These are phyloP conservation scores for Stegana nigrithorax DNA, from an alignment of 2,888 invertebrate genomes.

Conservation along the genomic window DNA sequence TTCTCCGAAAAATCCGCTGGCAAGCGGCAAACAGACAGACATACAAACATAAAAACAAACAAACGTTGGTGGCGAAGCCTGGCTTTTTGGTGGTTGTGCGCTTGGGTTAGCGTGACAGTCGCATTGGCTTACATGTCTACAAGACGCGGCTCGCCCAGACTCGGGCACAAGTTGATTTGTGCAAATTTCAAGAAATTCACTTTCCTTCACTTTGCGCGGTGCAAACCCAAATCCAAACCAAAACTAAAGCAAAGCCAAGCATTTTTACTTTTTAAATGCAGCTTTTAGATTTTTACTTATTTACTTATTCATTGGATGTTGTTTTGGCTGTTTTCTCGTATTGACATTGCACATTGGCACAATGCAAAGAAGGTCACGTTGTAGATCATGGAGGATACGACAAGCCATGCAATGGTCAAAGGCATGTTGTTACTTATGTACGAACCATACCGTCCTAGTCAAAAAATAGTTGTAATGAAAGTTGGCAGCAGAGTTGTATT, in stretches of 20 bases:
- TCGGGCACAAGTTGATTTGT: constrained; percentile 49
- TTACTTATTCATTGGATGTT: constrained; percentile 16
- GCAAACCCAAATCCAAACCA: too few species aligned
- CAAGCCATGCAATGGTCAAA: constrained; percentile 22
- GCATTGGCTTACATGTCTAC: constrained; percentile 14
- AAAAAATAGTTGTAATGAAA: constrained; percentile 60
- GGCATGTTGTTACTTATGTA: constrained; percentile 14
- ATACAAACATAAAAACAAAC: not conserved
- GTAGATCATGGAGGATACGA: constrained; percentile 58
- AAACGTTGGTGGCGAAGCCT: not conserved
- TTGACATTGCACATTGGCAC: constrained; percentile 36
- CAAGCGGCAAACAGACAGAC: not conserved
- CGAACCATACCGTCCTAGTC: constrained; percentile 37
- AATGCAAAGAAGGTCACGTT: constrained; percentile 58
- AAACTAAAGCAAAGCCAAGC: too few species aligned
- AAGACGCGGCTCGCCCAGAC: not conserved
- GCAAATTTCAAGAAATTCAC: constrained; percentile 60
- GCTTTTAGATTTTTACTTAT: constrained; percentile 5
- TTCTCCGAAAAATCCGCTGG: constrained; percentile 49
- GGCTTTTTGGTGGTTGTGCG: too few species aligned
- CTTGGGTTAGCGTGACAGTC: too few species aligned
- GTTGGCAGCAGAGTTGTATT: constrained; percentile 53
- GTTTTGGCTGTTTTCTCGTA: constrained; percentile 23
- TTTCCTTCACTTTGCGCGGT: constrained; percentile 62
- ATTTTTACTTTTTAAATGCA: constrained; percentile 14